Conservation (phyloP, 2,113 vertebrate genomes). For the Lasiurus cinereus region DNA sequence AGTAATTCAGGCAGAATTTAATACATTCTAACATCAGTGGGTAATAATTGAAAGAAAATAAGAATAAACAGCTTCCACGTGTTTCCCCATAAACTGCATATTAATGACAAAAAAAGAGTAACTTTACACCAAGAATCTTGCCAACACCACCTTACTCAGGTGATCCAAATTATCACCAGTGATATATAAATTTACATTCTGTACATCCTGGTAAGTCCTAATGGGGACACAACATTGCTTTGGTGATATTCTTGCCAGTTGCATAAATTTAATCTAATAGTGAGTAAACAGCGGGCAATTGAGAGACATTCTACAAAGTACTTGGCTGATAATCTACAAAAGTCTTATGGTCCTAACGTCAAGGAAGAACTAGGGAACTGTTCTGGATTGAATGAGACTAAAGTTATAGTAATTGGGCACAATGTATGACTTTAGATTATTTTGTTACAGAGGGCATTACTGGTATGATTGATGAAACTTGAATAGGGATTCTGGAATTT, state of each 20-base stretch:
- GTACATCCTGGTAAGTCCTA: neutral
- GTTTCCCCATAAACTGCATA: neutral
- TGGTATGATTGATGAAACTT: neutral
- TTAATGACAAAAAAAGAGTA: neutral
- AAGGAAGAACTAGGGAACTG: neutral
- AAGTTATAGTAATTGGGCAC: neutral
- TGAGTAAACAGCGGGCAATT: neutral
- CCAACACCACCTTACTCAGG: neutral
- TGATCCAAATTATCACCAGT: neutral
- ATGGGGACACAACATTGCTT: neutral
- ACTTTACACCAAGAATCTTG: neutral
- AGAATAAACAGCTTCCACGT: neutral
- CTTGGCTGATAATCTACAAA: neutral
- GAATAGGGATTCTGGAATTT: neutral
- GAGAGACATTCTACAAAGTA: neutral
- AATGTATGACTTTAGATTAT: neutral
- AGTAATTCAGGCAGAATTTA: neutral
- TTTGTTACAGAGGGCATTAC: neutral
- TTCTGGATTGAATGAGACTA: neutral
- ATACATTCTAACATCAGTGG: neutral
- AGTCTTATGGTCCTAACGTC: neutral
- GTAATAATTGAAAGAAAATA: neutral
- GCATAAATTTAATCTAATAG: neutral
- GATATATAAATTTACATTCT: neutral
- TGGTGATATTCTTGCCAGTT: neutral